Evolutionary conservation across 2,113 vertebrate species (phyloP).

Genomic region (Pangasianodon gigas): DNA sequence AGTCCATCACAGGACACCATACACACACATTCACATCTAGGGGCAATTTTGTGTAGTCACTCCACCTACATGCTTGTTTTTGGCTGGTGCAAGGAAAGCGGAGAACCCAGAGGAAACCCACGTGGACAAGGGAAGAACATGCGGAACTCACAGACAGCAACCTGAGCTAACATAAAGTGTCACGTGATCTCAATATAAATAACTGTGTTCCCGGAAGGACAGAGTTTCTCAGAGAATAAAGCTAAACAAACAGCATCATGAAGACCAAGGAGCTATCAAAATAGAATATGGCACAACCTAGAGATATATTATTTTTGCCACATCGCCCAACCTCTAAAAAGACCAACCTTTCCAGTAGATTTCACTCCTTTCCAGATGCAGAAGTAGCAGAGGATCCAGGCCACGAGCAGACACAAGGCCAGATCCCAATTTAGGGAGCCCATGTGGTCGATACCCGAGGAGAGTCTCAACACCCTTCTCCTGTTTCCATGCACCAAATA

Average conservation of each 20-base stretch:
- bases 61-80: background rate
- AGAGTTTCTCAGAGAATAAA: background rate
- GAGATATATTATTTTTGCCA: background rate
- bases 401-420: slow-evolving; percentile 78
- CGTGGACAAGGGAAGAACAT: background rate
- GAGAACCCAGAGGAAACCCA: background rate
- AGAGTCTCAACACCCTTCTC: slow-evolving; percentile 83
- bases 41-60: background rate
- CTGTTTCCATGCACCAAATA: slow-evolving; percentile 59
- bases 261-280: background rate
- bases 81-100: background rate
- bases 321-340: background rate
- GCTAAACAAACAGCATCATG: background rate
- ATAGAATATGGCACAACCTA: background rate
- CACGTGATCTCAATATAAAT: background rate
- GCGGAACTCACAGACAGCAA: background rate
- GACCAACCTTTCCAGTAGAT: slow-evolving; percentile 87
- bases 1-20: background rate
- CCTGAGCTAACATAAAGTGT: background rate
- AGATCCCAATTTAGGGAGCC: slow-evolving; percentile 87
- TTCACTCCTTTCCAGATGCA: slow-evolving; percentile 94
- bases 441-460: slow-evolving; percentile 82
- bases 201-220: background rate
- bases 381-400: slow-evolving; percentile 91
- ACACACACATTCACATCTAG: background rate